phyloP scores from a whole-genome alignment of 2,113 vertebrate species.

The Verasper variegatus region DNA sequence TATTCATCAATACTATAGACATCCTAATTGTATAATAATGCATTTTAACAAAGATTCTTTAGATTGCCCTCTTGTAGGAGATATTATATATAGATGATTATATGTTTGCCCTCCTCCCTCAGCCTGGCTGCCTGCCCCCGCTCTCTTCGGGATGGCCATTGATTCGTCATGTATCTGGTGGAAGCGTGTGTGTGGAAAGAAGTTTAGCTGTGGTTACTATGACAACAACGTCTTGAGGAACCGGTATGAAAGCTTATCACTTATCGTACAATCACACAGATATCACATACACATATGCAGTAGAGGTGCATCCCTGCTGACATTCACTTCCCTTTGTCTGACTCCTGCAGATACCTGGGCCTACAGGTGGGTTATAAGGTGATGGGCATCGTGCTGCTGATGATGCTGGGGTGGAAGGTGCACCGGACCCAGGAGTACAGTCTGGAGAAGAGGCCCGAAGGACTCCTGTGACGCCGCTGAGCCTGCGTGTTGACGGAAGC shows the following conservation, averaged over 20 bases:
- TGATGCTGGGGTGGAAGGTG: constrained; percentile 88
- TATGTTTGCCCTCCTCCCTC: constrained; percentile 15
- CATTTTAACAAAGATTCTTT: no score
- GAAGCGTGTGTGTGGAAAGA: constrained; percentile 83
- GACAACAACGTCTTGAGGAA: constrained; percentile 89
- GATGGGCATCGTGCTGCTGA: constrained; percentile 86
- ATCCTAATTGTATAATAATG: no score
- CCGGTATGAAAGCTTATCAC: constrained; percentile 80
- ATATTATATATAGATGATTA: no score
- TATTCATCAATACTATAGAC: no score
- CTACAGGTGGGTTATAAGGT: constrained; percentile 91
- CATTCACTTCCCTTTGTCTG: neutral
- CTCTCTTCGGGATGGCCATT: constrained; percentile 90
- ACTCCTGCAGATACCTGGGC: constrained; percentile 88
- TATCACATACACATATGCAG: neutral
- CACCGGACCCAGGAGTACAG: constrained; percentile 90
- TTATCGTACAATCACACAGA: neutral
- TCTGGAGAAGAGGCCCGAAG: constrained; percentile 86
- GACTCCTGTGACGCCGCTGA: constrained; percentile 58
- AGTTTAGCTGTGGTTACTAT: constrained; percentile 90
- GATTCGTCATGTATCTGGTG: constrained; percentile 92
- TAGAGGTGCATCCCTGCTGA: neutral
- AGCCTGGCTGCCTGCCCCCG: constrained; percentile 94
- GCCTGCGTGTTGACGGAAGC: neutral
- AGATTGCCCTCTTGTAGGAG: no score